Evolutionary conservation across 2,888 invertebrate genomes (phyloP), one percentile per base, ranked within the genome.

Genomic region (Buathra laborator): DNA sequence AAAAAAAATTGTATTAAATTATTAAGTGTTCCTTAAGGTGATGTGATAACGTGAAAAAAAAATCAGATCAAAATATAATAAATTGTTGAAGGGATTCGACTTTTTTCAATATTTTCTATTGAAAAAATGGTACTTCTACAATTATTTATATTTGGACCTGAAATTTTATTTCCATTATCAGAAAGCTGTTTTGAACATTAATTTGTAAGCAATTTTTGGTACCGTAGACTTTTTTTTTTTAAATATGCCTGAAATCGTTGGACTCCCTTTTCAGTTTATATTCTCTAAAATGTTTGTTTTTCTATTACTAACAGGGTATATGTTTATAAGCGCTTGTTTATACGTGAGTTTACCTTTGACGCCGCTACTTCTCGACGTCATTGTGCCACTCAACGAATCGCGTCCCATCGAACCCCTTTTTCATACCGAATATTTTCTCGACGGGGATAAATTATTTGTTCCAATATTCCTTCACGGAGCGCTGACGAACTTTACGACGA

Each of bases 341-440:
- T 81, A 81, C 43, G 46, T 78, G 10, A 64, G 64, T 19, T 3
- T 70, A 14, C 84, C 84, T 6, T 14, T 78, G 4, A 10, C 78
- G 3, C 81, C 84, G 6, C 1, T 81, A 10, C 9, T 75, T n/a
- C 74, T 81, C 48, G 81, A 84, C 29, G 29, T 75, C 9, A 46
- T 84, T 14, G 44, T 29, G 29, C 84, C 84, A 7, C 78, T 84
- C 4, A 75, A 84, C 44, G 78, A 56, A 43, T 56, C 81, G n/a
- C 84, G 84, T 29, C 81, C 78, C 0, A 77, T 68, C 6, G 74
- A 78, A 75, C 74, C 64, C 51, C 70, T 84, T 5, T 84, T 78
- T 56, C 78, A 19, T 12, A 70, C 84, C 3, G 78, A 84, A 74
- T 84, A 78, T 43, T 84, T 66, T 44, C 43, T 84, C 32, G 78